These are phyloP conservation scores for Acrocephalus scirpaceus DNA, from an alignment of 2,797 vertebrate species.

Conservation along the genomic window DNA sequence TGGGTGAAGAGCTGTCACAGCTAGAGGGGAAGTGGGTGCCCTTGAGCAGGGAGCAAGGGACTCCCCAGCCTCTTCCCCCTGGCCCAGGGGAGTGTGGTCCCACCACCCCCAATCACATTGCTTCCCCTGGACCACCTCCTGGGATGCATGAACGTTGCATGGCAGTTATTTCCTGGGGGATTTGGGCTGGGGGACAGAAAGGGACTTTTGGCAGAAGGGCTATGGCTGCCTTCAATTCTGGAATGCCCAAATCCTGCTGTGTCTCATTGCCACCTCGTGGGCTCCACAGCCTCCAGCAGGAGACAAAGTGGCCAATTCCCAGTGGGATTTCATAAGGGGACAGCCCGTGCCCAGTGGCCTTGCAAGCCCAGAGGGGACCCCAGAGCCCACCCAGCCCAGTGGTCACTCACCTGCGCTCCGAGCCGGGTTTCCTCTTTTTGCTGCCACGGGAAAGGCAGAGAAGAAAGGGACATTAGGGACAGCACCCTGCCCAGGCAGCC, in stretches of 20 bases:
- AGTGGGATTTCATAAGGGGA: not conserved
- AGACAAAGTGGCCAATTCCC: not conserved
- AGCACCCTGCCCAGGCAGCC: not conserved
- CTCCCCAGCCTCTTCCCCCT: not conserved
- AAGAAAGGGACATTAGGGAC: slow-evolving; percentile 55
- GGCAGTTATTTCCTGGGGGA: not conserved
- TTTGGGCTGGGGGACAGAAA: not conserved
- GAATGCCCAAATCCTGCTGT: not conserved
- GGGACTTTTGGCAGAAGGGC: not conserved
- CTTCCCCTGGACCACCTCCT: not conserved
- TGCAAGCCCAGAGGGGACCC: not conserved
- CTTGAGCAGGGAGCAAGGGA: not conserved
- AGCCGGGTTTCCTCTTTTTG: slow-evolving; percentile 81
- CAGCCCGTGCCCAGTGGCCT: accelerated
- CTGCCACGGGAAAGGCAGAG: slow-evolving; percentile 59
- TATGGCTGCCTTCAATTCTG: not conserved
- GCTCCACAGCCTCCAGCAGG: not conserved
- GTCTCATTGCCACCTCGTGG: slow-evolving; percentile 25
- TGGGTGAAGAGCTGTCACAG: slow-evolving; percentile 90
- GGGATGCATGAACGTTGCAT: accelerated
- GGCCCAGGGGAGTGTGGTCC: not conserved
- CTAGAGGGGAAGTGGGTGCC: slow-evolving; percentile 62
- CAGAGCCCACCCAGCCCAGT: not conserved
- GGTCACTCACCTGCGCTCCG: slow-evolving; percentile 77
- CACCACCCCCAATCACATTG: accelerated